Evolutionary conservation across 2,888 invertebrate genomes (phyloP).

Genomic region (Helicoverpa assulta): DNA sequence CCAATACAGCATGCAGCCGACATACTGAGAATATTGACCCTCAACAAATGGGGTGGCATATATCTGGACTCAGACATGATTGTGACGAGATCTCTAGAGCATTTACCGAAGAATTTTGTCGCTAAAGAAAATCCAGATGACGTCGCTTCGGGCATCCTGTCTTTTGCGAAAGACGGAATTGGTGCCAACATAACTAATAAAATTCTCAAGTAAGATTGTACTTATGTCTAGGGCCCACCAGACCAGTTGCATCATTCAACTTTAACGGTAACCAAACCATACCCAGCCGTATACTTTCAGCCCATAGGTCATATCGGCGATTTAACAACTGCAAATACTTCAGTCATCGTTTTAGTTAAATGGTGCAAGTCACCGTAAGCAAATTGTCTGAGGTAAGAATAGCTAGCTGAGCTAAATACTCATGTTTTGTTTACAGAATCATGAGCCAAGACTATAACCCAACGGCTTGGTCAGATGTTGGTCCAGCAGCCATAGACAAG

Average conservation of each 20-base stretch:
- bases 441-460: conserved; percentile 80
- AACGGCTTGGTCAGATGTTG: conserved; percentile 90
- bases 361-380: too few species aligned
- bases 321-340: too few species aligned
- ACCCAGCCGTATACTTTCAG: too few species aligned
- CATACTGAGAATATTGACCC: conserved; percentile 90
- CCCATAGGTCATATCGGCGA: too few species aligned
- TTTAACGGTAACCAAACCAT: not conserved
- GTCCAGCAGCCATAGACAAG: conserved; percentile 92
- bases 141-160: conserved; percentile 36
- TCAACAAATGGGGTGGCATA: conserved; percentile 93
- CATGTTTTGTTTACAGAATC: conserved; percentile 22
- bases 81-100: conserved; percentile 89
- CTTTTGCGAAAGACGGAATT: conserved; percentile 78
- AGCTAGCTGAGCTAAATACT: not conserved
- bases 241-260: not conserved
- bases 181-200: conserved; percentile 36
- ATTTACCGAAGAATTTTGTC: conserved; percentile 88
- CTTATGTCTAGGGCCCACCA: not conserved
- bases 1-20: conserved; percentile 90
- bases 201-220: conserved; percentile 25
- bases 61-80: conserved; percentile 93
- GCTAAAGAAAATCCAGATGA: conserved; percentile 90
- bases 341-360: too few species aligned
- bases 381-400: too few species aligned